A percentile compares a stretch with the other conserved stretches of the same genome.
Evolutionary conservation across 2,113 vertebrate genomes (phyloP).

Genomic region (Calyptommatus sinebrachiatus): DNA sequence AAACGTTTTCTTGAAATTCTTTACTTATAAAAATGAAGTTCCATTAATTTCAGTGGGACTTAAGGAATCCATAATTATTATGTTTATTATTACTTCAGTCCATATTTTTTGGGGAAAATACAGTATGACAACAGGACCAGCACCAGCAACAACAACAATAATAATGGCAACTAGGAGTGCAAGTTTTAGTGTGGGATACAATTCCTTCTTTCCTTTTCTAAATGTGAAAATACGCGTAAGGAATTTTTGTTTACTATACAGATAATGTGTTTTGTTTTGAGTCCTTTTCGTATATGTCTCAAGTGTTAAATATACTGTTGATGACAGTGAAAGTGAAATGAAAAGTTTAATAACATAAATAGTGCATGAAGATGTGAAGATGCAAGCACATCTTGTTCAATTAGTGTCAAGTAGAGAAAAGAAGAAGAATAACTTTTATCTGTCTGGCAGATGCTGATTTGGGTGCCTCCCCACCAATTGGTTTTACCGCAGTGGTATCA

Average conservation of each 20-base stretch:
- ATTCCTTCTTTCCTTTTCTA: constrained; percentile 20
- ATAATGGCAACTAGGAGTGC: neutral
- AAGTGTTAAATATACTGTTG: neutral
- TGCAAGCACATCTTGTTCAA: neutral
- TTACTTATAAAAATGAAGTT: neutral
- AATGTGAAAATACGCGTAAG: constrained; percentile 47
- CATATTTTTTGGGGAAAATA: neutral
- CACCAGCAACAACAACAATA: neutral
- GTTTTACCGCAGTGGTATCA: too few species aligned
- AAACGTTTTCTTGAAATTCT: neutral
- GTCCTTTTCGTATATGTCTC: neutral
- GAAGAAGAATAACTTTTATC: too few species aligned
- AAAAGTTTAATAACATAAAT: neutral
- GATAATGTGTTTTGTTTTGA: neutral
- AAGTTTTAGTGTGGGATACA: constrained; percentile 14
- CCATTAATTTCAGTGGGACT: neutral
- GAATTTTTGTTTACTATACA: constrained; percentile 17
- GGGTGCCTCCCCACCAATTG: too few species aligned
- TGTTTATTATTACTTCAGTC: neutral
- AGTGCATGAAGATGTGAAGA: neutral
- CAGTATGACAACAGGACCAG: neutral
- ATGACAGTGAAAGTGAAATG: neutral
- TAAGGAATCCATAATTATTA: neutral
- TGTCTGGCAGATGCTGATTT: neutral
- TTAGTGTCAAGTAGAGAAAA: neutral